A percentile compares a stretch with the other conserved stretches of the same genome.
phyloP scores from a whole-genome alignment of 2,113 vertebrate genomes.

The Misgurnus mizolepis region DNA sequence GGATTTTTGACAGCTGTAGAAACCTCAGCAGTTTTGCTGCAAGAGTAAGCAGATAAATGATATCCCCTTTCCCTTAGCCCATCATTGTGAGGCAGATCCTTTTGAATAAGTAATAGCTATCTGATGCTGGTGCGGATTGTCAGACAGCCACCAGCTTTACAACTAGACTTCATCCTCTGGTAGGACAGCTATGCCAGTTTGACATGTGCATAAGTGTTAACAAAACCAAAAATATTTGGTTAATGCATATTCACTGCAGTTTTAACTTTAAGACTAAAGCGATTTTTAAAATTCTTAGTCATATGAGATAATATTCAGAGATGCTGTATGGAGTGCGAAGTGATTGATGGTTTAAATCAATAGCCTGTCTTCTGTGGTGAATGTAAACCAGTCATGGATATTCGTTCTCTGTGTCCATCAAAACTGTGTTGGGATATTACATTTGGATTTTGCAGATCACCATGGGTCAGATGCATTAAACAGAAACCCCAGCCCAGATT shows the following conservation, averaged over 20 bases:
- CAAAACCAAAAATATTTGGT: too few relatives aligned
- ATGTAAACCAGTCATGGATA: conserved; percentile 26
- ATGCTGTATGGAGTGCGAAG: background rate
- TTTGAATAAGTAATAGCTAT: conserved; percentile 64
- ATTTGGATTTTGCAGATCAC: background rate
- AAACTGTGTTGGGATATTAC: background rate
- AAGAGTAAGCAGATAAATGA: conserved; percentile 21
- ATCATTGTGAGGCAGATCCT: conserved; percentile 37
- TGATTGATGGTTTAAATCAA: conserved; percentile 32
- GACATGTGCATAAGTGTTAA: too few relatives aligned
- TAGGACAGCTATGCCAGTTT: background rate
- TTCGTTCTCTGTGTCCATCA: conserved; percentile 21
- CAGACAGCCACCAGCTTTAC: background rate
- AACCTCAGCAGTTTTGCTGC: conserved; percentile 29
- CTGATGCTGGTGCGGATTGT: conserved; percentile 45
- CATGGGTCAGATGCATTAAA: background rate
- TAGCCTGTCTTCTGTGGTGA: background rate
- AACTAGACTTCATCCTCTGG: background rate
- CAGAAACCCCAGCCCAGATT: too few relatives aligned
- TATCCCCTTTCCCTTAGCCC: conserved; percentile 14
- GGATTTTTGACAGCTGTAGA: conserved; percentile 10
- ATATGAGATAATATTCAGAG: background rate
- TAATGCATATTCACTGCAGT: background rate
- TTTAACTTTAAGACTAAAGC: too few relatives aligned
- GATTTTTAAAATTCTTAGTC: too few relatives aligned